Percentiles rank a stretch among this genome's conserved stretches.
Conservation (phyloP, 2,888 invertebrate species). For the Nephrotoma flavescens region DNA sequence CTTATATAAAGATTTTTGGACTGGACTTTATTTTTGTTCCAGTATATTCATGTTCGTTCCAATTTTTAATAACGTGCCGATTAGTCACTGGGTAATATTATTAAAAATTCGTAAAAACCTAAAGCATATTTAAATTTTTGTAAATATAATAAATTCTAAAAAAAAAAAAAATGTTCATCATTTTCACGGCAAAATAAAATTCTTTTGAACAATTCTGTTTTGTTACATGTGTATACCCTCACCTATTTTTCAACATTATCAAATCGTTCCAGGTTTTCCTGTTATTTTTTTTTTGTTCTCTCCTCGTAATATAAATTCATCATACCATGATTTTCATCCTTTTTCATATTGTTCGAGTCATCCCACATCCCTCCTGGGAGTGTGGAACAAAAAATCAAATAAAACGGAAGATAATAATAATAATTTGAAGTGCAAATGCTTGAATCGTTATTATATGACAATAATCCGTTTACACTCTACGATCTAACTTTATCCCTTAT, state of each 20-base stretch:
- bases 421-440: constrained; percentile 3
- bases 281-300: not conserved
- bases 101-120: not conserved
- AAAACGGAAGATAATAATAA: not conserved
- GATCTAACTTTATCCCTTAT: not conserved
- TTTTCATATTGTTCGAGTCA: not conserved
- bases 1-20: not conserved
- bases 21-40: not conserved
- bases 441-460: constrained; percentile 1
- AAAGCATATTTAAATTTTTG: not conserved
- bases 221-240: not conserved
- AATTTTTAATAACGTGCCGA: not conserved
- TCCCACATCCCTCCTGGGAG: not conserved
- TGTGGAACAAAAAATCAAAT: not conserved
- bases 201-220: not conserved
- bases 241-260: not conserved
- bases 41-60: not conserved
- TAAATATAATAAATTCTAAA: not conserved
- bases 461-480: constrained; percentile 2
- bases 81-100: not conserved
- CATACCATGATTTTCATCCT: not conserved
- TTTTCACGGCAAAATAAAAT: not conserved
- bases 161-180: too few species aligned
- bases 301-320: not conserved
- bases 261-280: not conserved